Conservation (phyloP, 2,888 invertebrate genomes). For the Vesta saturnalis region DNA sequence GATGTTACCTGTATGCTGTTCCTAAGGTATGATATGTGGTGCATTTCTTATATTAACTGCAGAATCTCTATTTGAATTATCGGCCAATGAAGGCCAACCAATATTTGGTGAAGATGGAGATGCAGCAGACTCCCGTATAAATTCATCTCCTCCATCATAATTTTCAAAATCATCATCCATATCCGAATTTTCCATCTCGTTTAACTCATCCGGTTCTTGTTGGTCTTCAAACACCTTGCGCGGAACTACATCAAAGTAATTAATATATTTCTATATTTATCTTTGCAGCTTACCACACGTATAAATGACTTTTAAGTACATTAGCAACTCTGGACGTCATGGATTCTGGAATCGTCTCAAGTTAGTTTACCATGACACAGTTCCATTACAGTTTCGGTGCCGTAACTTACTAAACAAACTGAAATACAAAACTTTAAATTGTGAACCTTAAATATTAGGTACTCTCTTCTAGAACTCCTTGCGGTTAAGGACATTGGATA, state of each 20-base stretch:
- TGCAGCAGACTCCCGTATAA: constrained; percentile 67
- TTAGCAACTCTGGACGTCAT: constrained; percentile 80
- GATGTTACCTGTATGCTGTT: constrained; percentile 54
- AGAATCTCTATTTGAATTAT: constrained; percentile 56
- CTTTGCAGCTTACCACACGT: constrained; percentile 78
- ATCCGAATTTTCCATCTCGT: constrained; percentile 60
- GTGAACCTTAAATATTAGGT: no score
- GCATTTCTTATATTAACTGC: constrained; percentile 52
- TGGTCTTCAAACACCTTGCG: constrained; percentile 84
- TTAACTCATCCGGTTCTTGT: constrained; percentile 83
- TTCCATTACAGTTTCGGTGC: constrained; percentile 91
- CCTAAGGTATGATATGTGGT: constrained; percentile 53
- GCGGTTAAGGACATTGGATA: constrained; percentile 85
- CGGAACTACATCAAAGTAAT: constrained; percentile 72
- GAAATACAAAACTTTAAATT: no score
- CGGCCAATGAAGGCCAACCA: constrained; percentile 59
- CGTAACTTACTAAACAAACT: constrained; percentile 90
- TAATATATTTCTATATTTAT: neutral
- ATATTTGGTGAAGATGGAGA: constrained; percentile 68
- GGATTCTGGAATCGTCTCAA: constrained; percentile 83
- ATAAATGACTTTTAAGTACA: constrained; percentile 87
- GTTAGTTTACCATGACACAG: constrained; percentile 85
- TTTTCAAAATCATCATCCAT: constrained; percentile 63
- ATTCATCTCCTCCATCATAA: constrained; percentile 64
- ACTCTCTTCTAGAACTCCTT: constrained; percentile 90